A percentile compares a stretch with the other conserved stretches of the same genome.
Evolutionary conservation across 2,797 vertebrate species (phyloP).

Genomic region (Acipenser oxyrinchus): DNA sequence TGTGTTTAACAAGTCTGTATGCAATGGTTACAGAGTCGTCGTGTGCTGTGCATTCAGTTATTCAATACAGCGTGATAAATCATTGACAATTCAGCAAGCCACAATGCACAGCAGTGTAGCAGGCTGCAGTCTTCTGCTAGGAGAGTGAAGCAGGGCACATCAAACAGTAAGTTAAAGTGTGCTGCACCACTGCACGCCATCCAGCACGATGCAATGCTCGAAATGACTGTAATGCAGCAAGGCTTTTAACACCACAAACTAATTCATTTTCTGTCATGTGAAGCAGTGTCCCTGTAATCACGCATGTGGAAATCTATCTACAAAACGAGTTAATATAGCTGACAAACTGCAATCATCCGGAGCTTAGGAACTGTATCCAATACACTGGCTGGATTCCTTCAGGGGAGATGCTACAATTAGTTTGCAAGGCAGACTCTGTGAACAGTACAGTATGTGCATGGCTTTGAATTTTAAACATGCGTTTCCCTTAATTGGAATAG

Average conservation of each 20-base stretch:
- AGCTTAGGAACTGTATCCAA: neutral
- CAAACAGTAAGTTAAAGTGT: neutral
- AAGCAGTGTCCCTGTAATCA: constrained; percentile 33
- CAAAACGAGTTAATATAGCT: constrained; percentile 4
- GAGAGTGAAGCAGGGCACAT: neutral
- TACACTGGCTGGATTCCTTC: neutral
- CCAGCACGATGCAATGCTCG: constrained; percentile 11
- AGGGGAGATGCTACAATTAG: neutral
- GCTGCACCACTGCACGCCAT: constrained; percentile 3
- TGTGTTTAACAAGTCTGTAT: no score
- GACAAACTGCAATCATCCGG: neutral
- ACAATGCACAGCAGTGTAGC: constrained; percentile 21
- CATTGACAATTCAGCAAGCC: no score
- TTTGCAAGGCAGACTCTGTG: neutral
- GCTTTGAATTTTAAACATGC: no score
- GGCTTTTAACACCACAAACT: constrained; percentile 22
- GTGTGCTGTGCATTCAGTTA: no score
- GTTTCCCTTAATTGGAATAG: no score
- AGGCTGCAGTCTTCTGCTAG: neutral
- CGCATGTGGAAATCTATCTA: constrained; percentile 8
- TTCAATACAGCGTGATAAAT: no score
- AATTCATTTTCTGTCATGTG: constrained; percentile 38
- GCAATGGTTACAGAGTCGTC: no score
- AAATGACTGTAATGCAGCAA: constrained; percentile 11
- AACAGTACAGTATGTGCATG: no score